Evolutionary conservation across 2,888 invertebrate species (phyloP).

Genomic region (Pogonocherus hispidulus): DNA sequence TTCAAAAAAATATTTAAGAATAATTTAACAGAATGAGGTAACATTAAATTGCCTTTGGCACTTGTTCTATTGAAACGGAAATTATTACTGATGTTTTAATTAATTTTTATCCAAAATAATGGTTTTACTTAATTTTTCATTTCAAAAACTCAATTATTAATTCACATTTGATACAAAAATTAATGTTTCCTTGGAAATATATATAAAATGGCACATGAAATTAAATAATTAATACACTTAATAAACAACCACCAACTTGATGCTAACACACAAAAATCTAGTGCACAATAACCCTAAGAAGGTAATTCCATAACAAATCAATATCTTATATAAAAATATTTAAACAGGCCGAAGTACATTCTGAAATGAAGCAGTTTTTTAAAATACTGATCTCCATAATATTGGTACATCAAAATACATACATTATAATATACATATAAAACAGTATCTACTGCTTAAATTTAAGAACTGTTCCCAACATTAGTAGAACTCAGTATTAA

Average conservation of each 20-base stretch:
- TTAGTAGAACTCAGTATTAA: not conserved
- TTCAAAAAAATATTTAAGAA: constrained; percentile 5
- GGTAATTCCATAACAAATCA: constrained; percentile 38
- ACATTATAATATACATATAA: not conserved
- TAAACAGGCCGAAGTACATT: not conserved
- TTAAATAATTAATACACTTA: constrained; percentile 16
- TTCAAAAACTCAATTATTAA: constrained; percentile 9
- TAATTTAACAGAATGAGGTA: constrained; percentile 35
- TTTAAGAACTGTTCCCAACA: not conserved
- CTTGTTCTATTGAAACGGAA: constrained; percentile 44
- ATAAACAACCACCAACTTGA: constrained; percentile 20
- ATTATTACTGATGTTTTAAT: not conserved
- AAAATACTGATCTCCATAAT: constrained; percentile 1
- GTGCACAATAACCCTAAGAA: constrained; percentile 28
- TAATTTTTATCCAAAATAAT: not conserved
- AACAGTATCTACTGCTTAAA: constrained; percentile 1
- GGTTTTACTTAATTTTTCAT: constrained; percentile 6
- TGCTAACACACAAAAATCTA: constrained; percentile 34
- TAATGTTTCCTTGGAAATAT: constrained; percentile 7
- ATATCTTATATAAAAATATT: constrained; percentile 10
- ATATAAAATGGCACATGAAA: constrained; percentile 26
- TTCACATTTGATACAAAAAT: constrained; percentile 5
- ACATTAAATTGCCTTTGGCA: constrained; percentile 51
- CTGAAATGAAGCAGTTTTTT: not conserved
- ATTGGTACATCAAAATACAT: no score